phyloP scores from a whole-genome alignment of 2,797 vertebrate genomes.

The Carapus acus region DNA sequence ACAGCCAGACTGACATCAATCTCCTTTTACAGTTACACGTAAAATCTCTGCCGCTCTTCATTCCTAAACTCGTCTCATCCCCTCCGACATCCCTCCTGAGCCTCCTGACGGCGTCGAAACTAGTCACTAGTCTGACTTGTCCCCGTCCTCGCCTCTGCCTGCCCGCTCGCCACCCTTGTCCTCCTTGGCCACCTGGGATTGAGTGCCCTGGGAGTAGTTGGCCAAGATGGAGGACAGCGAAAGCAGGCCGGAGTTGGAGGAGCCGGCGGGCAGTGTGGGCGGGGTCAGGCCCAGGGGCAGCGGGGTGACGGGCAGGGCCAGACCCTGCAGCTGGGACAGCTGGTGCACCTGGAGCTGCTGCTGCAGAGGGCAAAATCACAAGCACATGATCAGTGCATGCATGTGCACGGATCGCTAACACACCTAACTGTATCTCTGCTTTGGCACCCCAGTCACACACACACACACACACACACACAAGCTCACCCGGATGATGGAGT shows the following conservation, averaged over 20 bases:
- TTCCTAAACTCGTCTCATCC: not conserved
- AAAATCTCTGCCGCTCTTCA: conserved; percentile 32
- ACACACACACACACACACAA: not conserved
- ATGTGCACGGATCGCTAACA: not conserved
- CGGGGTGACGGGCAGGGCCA: conserved; percentile 88
- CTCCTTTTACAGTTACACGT: conserved; percentile 42
- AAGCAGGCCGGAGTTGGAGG: conserved; percentile 87
- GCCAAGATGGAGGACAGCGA: conserved; percentile 91
- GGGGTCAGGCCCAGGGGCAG: conserved; percentile 90
- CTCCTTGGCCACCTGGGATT: conserved; percentile 90
- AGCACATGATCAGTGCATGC: not conserved
- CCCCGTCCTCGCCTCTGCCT: conserved; percentile 83
- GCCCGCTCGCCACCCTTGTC: conserved; percentile 85
- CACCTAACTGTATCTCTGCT: too few species aligned
- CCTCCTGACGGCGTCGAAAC: conserved; percentile 13
- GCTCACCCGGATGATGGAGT: conserved; percentile 84
- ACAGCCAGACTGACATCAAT: conserved; percentile 51
- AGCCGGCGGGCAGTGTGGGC: conserved; percentile 82
- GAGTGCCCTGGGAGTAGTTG: conserved; percentile 75
- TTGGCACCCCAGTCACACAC: too few species aligned
- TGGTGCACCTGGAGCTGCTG: conserved; percentile 99
- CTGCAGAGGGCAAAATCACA: conserved; percentile 66
- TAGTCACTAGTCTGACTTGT: conserved; percentile 95
- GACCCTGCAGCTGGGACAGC: conserved; percentile 96
- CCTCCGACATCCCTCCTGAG: conserved; percentile 16